Conservation (phyloP, 2,797 vertebrate species). For the Darevskia nairensis region DNA sequence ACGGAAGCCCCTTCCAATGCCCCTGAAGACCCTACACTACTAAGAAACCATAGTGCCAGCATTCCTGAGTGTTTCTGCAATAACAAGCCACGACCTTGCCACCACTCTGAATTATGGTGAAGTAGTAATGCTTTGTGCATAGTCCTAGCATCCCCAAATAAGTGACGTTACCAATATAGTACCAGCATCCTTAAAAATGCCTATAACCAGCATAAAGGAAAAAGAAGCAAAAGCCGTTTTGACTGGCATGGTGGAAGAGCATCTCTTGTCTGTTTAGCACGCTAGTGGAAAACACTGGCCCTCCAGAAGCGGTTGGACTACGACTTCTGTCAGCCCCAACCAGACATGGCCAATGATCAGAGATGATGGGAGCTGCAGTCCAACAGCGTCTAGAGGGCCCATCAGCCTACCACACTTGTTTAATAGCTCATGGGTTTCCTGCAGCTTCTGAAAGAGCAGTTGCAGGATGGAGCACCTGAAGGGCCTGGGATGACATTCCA, state of each 20-base stretch:
- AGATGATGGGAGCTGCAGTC: not conserved
- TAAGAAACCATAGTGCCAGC: slow-evolving; percentile 1
- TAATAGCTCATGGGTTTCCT: slow-evolving; percentile 7
- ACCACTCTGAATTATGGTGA: not conserved
- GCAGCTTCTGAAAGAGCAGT: not conserved
- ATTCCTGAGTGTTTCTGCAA: slow-evolving; percentile 23
- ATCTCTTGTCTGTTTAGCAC: not conserved
- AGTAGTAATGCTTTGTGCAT: not conserved
- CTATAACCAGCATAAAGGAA: slow-evolving; percentile 17
- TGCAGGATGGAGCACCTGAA: not conserved
- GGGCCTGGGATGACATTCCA: slow-evolving; percentile 10
- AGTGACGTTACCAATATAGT: not conserved
- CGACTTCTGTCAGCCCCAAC: not conserved
- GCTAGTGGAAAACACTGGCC: not conserved
- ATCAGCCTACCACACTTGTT: not conserved
- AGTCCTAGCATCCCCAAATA: not conserved
- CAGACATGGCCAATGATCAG: not conserved
- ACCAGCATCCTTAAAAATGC: slow-evolving; percentile 27
- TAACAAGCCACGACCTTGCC: slow-evolving; percentile 19
- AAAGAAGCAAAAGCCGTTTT: not conserved
- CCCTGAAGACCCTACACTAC: slow-evolving; percentile 18
- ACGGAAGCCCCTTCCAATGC: not conserved
- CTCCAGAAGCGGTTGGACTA: not conserved
- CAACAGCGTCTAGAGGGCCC: not conserved
- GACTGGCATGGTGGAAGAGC: not conserved